phyloP scores from a whole-genome alignment of 2,888 invertebrate species.

The Zhengitettix transpicula region DNA sequence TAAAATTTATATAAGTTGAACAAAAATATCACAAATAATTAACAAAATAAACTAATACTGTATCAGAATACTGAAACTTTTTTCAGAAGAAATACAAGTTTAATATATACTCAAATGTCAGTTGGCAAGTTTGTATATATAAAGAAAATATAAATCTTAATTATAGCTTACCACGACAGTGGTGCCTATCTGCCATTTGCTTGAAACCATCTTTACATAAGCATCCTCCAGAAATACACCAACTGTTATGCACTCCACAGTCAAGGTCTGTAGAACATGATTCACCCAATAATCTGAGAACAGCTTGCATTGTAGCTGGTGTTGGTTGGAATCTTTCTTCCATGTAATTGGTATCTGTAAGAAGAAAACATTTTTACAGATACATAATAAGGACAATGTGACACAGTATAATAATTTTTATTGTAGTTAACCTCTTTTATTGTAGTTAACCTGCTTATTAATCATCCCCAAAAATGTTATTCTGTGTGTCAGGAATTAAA shows the following conservation, averaged over 20 bases:
- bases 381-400: background rate
- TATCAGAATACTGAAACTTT: no score
- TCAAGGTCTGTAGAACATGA: slow-evolving; percentile 51
- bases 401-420: background rate
- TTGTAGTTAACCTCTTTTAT: no score
- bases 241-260: slow-evolving; percentile 51
- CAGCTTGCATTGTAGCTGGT: slow-evolving; percentile 42
- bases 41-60: no score
- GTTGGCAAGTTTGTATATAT: no score
- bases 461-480: no score
- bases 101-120: no score
- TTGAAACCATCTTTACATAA: slow-evolving; percentile 50
- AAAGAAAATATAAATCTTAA: no score
- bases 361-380: background rate
- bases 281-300: slow-evolving; percentile 56
- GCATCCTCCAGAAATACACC: slow-evolving; percentile 56
- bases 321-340: slow-evolving; percentile 40
- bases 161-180: slow-evolving; percentile 35
- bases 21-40: no score
- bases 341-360: background rate
- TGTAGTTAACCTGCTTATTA: no score
- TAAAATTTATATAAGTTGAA: no score
- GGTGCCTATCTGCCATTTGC: slow-evolving; percentile 43
- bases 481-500: no score
- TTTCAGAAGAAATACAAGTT: no score